These are phyloP conservation scores for Emmelina monodactyla DNA, from an alignment of 2,888 invertebrate genomes.

Conservation along the genomic window DNA sequence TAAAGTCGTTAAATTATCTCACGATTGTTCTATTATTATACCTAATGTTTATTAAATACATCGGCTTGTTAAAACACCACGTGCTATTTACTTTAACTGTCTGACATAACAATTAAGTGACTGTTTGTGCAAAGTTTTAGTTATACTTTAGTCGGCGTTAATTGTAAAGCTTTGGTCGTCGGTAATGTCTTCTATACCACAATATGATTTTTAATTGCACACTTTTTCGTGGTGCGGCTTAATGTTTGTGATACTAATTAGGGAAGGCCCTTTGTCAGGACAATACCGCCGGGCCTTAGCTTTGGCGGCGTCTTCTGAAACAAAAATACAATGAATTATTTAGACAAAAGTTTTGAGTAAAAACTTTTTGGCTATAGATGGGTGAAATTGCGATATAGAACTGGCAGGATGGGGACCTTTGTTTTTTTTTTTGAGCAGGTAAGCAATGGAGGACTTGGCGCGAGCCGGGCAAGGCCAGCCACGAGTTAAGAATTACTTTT, in stretches of 20 bases:
- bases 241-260: not conserved
- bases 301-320: slow-evolving; percentile 28
- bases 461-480: slow-evolving; percentile 23
- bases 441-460: slow-evolving; percentile 32
- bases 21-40: no score
- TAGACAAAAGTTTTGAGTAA: slow-evolving; percentile 29
- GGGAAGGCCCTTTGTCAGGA: not conserved
- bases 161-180: no score
- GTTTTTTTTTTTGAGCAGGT: slow-evolving; percentile 32
- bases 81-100: no score
- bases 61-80: no score
- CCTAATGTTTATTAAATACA: no score
- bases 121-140: no score
- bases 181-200: no score
- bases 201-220: no score
- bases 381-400: slow-evolving; percentile 32
- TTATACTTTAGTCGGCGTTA: no score
- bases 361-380: slow-evolving; percentile 40
- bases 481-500: slow-evolving; percentile 9
- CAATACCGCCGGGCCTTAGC: slow-evolving; percentile 16
- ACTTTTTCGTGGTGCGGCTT: no score
- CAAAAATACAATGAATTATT: slow-evolving; percentile 21
- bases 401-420: slow-evolving; percentile 29
- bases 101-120: no score
- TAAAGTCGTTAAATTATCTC: no score